A percentile compares a stretch with the other conserved stretches of the same genome.
These are phyloP conservation scores for Phrynocephalus forsythii DNA, from an alignment of 2,797 vertebrate species.

Conservation along the genomic window DNA sequence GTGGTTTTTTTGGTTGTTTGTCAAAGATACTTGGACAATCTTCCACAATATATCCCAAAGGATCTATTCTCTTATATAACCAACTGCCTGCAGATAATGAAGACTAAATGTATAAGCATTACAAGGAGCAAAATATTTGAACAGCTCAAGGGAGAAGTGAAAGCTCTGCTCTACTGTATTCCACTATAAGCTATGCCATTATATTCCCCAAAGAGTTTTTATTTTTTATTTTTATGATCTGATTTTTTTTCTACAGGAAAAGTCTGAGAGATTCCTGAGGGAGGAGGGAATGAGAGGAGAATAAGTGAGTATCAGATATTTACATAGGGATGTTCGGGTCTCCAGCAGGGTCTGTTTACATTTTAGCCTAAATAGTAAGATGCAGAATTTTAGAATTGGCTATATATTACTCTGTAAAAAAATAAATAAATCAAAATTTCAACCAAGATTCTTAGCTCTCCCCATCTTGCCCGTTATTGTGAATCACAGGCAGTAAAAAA, in stretches of 20 bases:
- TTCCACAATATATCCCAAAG: constrained; percentile 36
- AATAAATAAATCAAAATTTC: not conserved
- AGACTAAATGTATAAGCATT: constrained; percentile 57
- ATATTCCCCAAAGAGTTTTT: constrained; percentile 60
- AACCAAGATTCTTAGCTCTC: too few species aligned
- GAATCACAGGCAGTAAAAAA: not conserved
- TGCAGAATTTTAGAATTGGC: not conserved
- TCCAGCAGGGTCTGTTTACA: not conserved
- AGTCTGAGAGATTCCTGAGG: constrained; percentile 61
- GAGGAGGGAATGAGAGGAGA: constrained; percentile 23
- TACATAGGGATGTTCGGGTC: constrained; percentile 6
- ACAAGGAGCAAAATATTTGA: constrained; percentile 67
- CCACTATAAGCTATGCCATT: constrained; percentile 51
- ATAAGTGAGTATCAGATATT: constrained; percentile 39
- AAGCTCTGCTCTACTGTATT: constrained; percentile 53
- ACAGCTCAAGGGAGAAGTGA: constrained; percentile 48
- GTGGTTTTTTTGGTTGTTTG: constrained; percentile 11
- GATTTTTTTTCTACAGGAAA: constrained; percentile 60
- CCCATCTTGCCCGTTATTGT: not conserved
- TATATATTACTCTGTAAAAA: not conserved
- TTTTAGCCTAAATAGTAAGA: not conserved
- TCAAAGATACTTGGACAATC: constrained; percentile 57
- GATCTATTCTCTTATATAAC: constrained; percentile 55
- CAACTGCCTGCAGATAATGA: constrained; percentile 28
- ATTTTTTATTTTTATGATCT: constrained; percentile 56